These are phyloP conservation scores for Eristalis intricaria DNA, from an alignment of 2,888 invertebrate genomes.

Conservation along the genomic window DNA sequence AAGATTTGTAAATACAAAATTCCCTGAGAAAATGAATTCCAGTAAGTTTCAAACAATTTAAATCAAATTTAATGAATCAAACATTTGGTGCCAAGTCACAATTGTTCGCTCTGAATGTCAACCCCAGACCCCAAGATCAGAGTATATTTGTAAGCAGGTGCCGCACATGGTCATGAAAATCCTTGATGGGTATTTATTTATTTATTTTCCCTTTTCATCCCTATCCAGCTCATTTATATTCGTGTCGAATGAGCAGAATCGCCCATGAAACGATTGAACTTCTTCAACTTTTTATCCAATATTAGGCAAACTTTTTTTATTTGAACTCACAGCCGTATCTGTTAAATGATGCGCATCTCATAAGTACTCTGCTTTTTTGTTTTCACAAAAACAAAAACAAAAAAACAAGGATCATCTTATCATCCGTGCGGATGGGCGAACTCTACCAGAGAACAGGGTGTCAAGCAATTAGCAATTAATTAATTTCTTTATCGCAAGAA, in stretches of 20 bases:
- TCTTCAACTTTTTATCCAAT: slow-evolving; percentile 20
- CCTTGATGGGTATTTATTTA: slow-evolving; percentile 30
- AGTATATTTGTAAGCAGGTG: slow-evolving; percentile 1
- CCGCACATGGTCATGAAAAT: slow-evolving; percentile 22
- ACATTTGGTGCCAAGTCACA: slow-evolving; percentile 1
- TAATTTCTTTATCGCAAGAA: slow-evolving; percentile 49
- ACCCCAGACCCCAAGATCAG: background rate
- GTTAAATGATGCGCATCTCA: slow-evolving; percentile 7
- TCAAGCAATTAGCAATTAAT: slow-evolving; percentile 56
- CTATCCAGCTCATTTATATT: slow-evolving; percentile 28
- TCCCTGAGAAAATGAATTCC: too few species aligned
- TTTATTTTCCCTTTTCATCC: slow-evolving; percentile 26
- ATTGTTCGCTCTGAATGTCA: slow-evolving; percentile 7
- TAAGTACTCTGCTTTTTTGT: slow-evolving; percentile 1
- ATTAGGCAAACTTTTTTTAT: slow-evolving; percentile 1
- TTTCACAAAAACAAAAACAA: background rate
- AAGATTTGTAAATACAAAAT: too few species aligned
- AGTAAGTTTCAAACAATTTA: background rate
- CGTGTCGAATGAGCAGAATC: slow-evolving; percentile 23
- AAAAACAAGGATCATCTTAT: background rate
- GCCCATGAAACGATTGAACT: slow-evolving; percentile 25
- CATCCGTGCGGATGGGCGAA: background rate
- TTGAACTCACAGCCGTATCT: slow-evolving; percentile 3
- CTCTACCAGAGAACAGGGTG: slow-evolving; percentile 23
- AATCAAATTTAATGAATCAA: slow-evolving; percentile 4